Percentiles rank a stretch among this genome's conserved stretches.
Conservation (phyloP, 2,888 invertebrate genomes). For the Orthosia gothica region DNA sequence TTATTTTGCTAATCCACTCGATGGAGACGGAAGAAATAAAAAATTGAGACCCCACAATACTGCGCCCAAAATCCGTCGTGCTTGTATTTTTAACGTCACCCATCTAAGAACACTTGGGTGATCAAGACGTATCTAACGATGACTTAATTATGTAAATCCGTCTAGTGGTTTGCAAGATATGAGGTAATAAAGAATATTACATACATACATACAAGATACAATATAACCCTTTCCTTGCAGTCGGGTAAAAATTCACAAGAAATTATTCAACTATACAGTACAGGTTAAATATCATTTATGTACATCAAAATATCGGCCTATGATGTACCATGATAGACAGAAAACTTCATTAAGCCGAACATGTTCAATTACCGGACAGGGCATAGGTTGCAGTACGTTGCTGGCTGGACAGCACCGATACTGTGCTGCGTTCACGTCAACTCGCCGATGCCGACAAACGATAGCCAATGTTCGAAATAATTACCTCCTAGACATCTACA, state of each 20-base stretch:
- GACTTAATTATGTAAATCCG: too few relatives aligned
- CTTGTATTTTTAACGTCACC: too few relatives aligned
- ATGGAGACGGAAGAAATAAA: too few relatives aligned
- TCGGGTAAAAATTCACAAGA: background rate
- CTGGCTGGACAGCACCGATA: conserved; percentile 69
- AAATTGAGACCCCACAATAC: too few relatives aligned
- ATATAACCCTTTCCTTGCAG: too few relatives aligned
- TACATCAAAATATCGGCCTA: conserved; percentile 15
- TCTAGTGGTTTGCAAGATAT: too few relatives aligned
- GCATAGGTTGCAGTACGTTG: conserved; percentile 71
- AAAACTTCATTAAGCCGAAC: conserved; percentile 86
- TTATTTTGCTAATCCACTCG: too few relatives aligned
- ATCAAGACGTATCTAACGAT: too few relatives aligned
- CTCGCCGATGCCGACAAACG: conserved; percentile 30
- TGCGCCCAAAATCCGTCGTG: too few relatives aligned
- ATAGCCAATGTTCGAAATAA: conserved; percentile 51
- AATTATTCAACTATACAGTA: background rate
- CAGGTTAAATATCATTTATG: background rate
- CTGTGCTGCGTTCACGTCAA: conserved; percentile 40
- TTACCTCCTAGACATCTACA: conserved; percentile 34
- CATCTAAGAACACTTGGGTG: too few relatives aligned
- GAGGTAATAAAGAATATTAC: too few relatives aligned
- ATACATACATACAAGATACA: too few relatives aligned
- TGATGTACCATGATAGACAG: conserved; percentile 69
- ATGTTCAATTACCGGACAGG: conserved; percentile 86